Conservation (phyloP, 2,113 vertebrate species). For the Dissostichus mawsoni region DNA sequence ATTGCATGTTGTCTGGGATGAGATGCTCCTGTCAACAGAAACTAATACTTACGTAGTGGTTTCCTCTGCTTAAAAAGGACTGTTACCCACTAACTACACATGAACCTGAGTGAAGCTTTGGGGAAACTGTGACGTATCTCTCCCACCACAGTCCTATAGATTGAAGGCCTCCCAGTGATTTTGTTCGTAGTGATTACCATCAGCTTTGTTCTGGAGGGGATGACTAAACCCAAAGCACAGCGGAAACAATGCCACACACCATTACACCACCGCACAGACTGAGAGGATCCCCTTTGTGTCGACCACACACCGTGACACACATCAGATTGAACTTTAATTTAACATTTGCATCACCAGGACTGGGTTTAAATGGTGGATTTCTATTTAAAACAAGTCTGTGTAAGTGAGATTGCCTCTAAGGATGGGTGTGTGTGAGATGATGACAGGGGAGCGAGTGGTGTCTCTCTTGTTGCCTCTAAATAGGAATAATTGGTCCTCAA, state of each 20-base stretch:
- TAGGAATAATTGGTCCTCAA: conserved; percentile 43
- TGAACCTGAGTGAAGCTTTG: conserved; percentile 51
- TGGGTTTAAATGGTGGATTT: conserved; percentile 7
- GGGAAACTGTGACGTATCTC: conserved; percentile 59
- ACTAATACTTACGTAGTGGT: conserved; percentile 69
- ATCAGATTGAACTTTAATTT: conserved; percentile 41
- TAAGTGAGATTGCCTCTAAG: neutral
- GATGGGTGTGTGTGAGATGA: conserved; percentile 15
- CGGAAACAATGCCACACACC: conserved; percentile 57
- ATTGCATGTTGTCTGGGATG: conserved; percentile 61
- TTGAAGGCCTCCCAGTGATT: conserved; percentile 44
- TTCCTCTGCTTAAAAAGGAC: conserved; percentile 56
- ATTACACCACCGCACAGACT: conserved; percentile 38
- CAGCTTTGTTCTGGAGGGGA: conserved; percentile 52
- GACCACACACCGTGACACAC: conserved; percentile 46
- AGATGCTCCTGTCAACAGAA: conserved; percentile 59
- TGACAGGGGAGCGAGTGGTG: conserved; percentile 26
- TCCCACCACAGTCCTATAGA: conserved; percentile 64
- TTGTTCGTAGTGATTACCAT: conserved; percentile 32
- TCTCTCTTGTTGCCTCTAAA: conserved; percentile 40
- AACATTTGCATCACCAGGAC: conserved; percentile 44
- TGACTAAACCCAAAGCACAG: conserved; percentile 40
- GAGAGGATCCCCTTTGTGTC: conserved; percentile 34
- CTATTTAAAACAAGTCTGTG: conserved; percentile 24
- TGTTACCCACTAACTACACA: conserved; percentile 65